phyloP scores from a whole-genome alignment of 2,797 vertebrate genomes.

The Notolepis coatsorum region DNA sequence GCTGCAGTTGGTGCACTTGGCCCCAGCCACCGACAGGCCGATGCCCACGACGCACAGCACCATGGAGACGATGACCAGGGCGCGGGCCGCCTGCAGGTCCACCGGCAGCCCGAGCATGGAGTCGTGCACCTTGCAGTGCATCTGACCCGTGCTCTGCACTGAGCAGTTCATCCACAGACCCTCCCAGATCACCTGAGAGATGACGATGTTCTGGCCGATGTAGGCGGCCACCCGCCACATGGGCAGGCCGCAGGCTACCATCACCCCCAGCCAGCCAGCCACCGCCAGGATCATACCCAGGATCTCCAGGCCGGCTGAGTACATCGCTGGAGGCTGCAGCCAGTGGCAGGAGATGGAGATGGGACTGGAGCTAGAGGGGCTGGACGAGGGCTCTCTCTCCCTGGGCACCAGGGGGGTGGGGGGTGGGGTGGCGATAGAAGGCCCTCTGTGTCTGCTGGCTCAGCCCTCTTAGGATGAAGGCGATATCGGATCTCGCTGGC shows the following conservation, averaged over 20 bases:
- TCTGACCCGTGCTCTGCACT: conserved; percentile 87
- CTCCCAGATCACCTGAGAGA: conserved; percentile 87
- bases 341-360: conserved; percentile 5
- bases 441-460: conserved; percentile 67
- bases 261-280: conserved; percentile 84
- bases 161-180: conserved; percentile 88
- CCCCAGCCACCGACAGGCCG: conserved; percentile 77
- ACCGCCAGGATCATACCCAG: conserved; percentile 83
- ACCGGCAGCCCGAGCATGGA: conserved; percentile 82
- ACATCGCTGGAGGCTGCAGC: conserved; percentile 63
- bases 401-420: too few relatives aligned
- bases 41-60: conserved; percentile 77
- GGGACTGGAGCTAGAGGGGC: background rate
- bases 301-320: conserved; percentile 83
- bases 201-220: conserved; percentile 86
- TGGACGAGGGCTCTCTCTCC: conserved; percentile 14
- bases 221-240: conserved; percentile 86
- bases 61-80: conserved; percentile 78
- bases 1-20: conserved; percentile 86
- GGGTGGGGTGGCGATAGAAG: conserved; percentile 63
- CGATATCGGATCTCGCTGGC: conserved; percentile 75
- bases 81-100: conserved; percentile 81
- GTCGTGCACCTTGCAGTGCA: conserved; percentile 86
- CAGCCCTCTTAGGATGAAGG: conserved; percentile 68
- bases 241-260: conserved; percentile 85